Percentiles rank a stretch among this genome's conserved stretches.
phyloP scores from a whole-genome alignment of 2,113 vertebrate genomes.

The Prionailurus bengalensis region DNA sequence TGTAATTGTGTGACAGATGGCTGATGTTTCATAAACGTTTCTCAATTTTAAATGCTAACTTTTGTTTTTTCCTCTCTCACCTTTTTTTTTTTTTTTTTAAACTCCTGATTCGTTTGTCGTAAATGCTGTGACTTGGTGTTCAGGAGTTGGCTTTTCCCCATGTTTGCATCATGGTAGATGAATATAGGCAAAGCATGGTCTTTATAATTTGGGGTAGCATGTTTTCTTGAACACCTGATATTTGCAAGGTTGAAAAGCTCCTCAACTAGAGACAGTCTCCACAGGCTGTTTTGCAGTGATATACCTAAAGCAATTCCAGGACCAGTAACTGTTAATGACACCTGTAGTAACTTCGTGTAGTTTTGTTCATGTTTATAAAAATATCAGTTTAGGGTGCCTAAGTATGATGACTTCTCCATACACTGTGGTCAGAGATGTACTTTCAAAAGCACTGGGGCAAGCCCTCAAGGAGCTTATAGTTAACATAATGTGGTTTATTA shows the following conservation, averaged over 20 bases:
- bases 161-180: slow-evolving; percentile 28
- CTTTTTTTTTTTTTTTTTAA: not conserved
- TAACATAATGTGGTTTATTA: not conserved
- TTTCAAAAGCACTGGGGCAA: not conserved
- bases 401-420: not conserved
- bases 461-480: not conserved
- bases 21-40: not conserved
- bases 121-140: not conserved
- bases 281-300: not conserved
- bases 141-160: not conserved
- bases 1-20: not conserved
- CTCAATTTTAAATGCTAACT: slow-evolving; percentile 6
- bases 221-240: slow-evolving; percentile 6
- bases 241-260: not conserved
- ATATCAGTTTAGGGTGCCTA: not conserved
- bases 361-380: slow-evolving; percentile 20
- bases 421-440: not conserved
- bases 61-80: not conserved
- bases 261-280: not conserved
- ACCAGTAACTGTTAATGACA: not conserved
- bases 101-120: not conserved
- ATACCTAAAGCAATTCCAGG: not conserved
- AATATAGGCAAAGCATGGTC: not conserved
- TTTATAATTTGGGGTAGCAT: not conserved
- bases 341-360: not conserved